Evolutionary conservation across 2,888 invertebrate species (phyloP), one percentile per base, ranked within the genome.

Genomic region (Hesperia comma): DNA sequence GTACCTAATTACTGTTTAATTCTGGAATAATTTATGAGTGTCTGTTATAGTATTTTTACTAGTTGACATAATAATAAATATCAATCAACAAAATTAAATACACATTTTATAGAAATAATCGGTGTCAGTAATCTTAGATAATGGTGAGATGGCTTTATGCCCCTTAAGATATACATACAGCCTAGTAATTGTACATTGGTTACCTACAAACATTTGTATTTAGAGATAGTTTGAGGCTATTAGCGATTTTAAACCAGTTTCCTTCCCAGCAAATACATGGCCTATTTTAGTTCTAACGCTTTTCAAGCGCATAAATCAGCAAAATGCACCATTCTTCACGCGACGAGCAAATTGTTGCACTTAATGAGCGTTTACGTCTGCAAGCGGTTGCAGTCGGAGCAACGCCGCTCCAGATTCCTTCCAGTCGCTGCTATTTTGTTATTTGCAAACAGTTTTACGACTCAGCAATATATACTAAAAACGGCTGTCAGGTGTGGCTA

Each of bases 281-380:
- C 60, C 60, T 67, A 60, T 55, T 67, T 67, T n/a, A 54, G 55
- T 67, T 61, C 67, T 67, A 61, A 67, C 54, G 61, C 67, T 60
- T 64, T 64, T 66, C 61, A 40, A 67, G 67, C 54, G 67, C 67
- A 67, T 67, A 67, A 67, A 61, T 67, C 60, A 67, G 67, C 67
- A 61, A 66, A 66, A 61, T 61, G 67, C 67, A 61, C 46, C 67
- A 67, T 67, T 67, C 61, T 67, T 67, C 67, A 77, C 78, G 78
- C 80, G 79, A 79, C 75, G 76, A 69, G 80, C 77, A 83, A 86
- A 88, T 86, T 84, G 86, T 86, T 87, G 84, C 85, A 87, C 80
- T 88, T 85, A 86, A 84, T 82, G 81, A 83, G 77, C 80, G 79
- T 79, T 80, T 79, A 75, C 75, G 67, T 67, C 61, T 67, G 67